Evolutionary conservation across 2,113 vertebrate genomes (phyloP).

Genomic region (Collichthys lucidus): DNA sequence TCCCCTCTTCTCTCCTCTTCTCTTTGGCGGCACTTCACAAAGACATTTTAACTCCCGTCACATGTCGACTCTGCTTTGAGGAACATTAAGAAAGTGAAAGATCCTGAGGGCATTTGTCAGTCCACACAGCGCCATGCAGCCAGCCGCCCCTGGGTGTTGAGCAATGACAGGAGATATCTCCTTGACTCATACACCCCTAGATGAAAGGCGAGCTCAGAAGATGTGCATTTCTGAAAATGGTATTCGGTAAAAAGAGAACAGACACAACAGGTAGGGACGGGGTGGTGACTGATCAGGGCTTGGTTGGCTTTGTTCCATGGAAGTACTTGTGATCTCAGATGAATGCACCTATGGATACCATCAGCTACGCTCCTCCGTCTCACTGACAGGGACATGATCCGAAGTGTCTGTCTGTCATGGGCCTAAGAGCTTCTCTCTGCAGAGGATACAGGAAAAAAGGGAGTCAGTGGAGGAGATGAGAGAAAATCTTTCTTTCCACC

Average conservation of each 20-base stretch:
- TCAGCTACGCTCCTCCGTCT: conserved; percentile 47
- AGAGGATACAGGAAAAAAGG: conserved; percentile 32
- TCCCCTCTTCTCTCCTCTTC: conserved; percentile 4
- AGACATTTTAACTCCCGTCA: conserved; percentile 75
- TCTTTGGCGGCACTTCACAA: conserved; percentile 58
- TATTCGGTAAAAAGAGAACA: conserved; percentile 62
- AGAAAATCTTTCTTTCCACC: conserved; percentile 63
- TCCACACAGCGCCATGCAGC: conserved; percentile 59
- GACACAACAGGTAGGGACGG: conserved; percentile 74
- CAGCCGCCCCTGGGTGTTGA: conserved; percentile 68
- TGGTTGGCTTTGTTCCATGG: conserved; percentile 71
- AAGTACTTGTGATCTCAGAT: conserved; percentile 71
- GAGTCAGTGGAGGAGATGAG: conserved; percentile 42
- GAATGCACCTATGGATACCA: conserved; percentile 72
- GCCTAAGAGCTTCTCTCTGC: conserved; percentile 50
- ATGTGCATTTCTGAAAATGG: conserved; percentile 67
- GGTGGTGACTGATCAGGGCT: conserved; percentile 75
- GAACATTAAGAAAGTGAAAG: conserved; percentile 76
- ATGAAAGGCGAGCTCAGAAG: conserved; percentile 74
- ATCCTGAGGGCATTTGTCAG: conserved; percentile 76
- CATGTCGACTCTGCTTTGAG: conserved; percentile 69
- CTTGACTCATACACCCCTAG: conserved; percentile 72
- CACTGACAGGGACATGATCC: conserved; percentile 57
- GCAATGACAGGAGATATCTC: conserved; percentile 77
- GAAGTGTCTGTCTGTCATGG: conserved; percentile 56